These are phyloP conservation scores for Sinosuthora webbiana DNA, from an alignment of 2,113 vertebrate genomes.

Conservation along the genomic window DNA sequence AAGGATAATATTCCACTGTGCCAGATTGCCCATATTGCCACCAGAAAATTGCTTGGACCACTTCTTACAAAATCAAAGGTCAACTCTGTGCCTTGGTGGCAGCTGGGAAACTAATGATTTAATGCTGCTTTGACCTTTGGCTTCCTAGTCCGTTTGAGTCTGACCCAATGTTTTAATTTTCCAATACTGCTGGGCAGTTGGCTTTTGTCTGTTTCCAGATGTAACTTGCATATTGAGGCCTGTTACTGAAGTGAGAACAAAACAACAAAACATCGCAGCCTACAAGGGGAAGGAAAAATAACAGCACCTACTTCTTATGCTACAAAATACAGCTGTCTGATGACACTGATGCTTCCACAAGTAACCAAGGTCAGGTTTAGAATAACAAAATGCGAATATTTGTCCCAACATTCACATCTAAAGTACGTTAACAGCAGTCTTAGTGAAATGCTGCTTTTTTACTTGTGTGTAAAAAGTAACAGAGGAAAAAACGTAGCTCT, in stretches of 20 bases:
- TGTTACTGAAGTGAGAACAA: constrained; percentile 59
- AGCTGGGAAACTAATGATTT: constrained; percentile 77
- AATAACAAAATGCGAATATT: not conserved
- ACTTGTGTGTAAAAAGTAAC: not conserved
- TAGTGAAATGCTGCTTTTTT: not conserved
- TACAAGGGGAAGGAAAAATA: not conserved
- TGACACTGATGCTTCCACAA: not conserved
- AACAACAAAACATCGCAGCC: constrained; percentile 41
- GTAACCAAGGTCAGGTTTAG: not conserved
- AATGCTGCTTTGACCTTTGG: constrained; percentile 64
- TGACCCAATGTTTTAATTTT: constrained; percentile 68
- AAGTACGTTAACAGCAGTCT: not conserved
- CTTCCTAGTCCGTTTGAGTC: constrained; percentile 64
- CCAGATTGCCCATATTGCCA: constrained; percentile 65
- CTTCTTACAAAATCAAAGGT: constrained; percentile 72
- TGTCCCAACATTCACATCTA: not conserved
- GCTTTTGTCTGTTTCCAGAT: constrained; percentile 72
- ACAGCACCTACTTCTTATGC: not conserved
- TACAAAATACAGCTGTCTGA: not conserved
- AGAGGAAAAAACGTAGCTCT: not conserved
- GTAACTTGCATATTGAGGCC: constrained; percentile 51
- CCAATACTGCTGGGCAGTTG: constrained; percentile 62
- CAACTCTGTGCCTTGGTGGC: constrained; percentile 53
- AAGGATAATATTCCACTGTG: constrained; percentile 5
- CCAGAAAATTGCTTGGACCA: constrained; percentile 65